Evolutionary conservation across 2,888 invertebrate species (phyloP).

Genomic region (Cephus runcator): DNA sequence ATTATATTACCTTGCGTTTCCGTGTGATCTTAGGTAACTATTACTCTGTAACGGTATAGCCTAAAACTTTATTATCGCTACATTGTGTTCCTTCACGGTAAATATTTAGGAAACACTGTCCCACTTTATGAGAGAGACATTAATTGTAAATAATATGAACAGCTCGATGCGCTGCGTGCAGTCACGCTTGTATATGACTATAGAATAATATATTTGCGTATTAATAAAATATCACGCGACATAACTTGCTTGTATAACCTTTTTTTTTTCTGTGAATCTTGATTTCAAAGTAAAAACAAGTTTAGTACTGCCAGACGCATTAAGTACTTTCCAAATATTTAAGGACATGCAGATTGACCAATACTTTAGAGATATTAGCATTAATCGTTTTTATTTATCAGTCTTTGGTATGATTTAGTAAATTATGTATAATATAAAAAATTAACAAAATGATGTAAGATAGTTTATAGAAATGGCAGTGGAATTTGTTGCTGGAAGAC

Average conservation of each 20-base stretch:
- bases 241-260: background rate
- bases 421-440: background rate
- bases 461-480: constrained; percentile 74
- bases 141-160: background rate
- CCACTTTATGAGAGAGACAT: too few species aligned
- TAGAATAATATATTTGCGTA: background rate
- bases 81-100: background rate
- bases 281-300: background rate
- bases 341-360: background rate
- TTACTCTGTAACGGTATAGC: background rate
- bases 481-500: constrained; percentile 72
- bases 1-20: background rate
- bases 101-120: background rate
- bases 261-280: background rate
- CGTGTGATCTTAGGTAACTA: background rate
- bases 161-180: background rate
- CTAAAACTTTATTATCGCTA: background rate
- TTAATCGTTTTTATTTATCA: background rate
- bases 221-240: background rate
- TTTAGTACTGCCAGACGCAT: background rate
- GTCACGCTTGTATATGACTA: background rate
- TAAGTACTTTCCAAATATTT: background rate
- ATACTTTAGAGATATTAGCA: background rate
- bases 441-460: constrained; percentile 78
- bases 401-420: background rate